phyloP scores from a whole-genome alignment of 2,888 invertebrate genomes.

The Orchestes rusci region DNA sequence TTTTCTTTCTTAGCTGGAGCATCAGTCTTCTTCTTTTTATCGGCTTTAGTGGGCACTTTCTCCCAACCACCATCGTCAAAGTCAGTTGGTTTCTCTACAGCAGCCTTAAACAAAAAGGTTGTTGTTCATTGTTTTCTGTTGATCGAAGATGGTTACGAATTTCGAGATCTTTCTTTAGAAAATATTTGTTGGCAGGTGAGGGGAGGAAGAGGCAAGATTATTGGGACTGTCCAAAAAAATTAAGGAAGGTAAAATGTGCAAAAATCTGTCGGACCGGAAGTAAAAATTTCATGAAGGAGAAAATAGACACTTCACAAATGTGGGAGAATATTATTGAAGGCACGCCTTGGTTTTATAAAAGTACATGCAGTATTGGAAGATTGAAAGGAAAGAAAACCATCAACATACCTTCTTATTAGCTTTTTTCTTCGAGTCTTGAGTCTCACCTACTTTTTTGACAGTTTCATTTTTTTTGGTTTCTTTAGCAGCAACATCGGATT shows the following conservation, averaged over 20 bases:
- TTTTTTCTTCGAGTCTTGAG: slow-evolving; percentile 2
- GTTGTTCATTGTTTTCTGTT: too few species aligned
- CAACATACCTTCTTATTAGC: slow-evolving; percentile 1
- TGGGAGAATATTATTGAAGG: background rate
- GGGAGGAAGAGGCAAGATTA: too few species aligned
- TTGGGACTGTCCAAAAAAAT: too few species aligned
- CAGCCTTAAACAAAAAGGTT: slow-evolving; percentile 4
- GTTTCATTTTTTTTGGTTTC: slow-evolving; percentile 39
- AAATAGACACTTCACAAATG: slow-evolving; percentile 1
- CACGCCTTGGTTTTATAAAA: background rate
- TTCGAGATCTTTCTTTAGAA: too few species aligned
- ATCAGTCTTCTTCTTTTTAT: slow-evolving; percentile 62
- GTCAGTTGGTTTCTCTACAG: slow-evolving; percentile 59
- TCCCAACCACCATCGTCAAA: slow-evolving; percentile 73
- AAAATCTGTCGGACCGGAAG: too few species aligned
- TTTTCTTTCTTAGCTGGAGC: slow-evolving; percentile 41
- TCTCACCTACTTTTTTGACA: slow-evolving; percentile 46
- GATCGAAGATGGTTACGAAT: too few species aligned
- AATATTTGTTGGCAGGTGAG: too few species aligned
- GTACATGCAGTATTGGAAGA: background rate
- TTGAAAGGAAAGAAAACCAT: background rate
- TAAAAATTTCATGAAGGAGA: slow-evolving; percentile 2
- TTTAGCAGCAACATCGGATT: slow-evolving; percentile 47
- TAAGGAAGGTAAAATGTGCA: too few species aligned
- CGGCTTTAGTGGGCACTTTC: slow-evolving; percentile 60